Evolutionary conservation across 2,888 invertebrate species (phyloP).

Genomic region (Ernsta delagoae): DNA sequence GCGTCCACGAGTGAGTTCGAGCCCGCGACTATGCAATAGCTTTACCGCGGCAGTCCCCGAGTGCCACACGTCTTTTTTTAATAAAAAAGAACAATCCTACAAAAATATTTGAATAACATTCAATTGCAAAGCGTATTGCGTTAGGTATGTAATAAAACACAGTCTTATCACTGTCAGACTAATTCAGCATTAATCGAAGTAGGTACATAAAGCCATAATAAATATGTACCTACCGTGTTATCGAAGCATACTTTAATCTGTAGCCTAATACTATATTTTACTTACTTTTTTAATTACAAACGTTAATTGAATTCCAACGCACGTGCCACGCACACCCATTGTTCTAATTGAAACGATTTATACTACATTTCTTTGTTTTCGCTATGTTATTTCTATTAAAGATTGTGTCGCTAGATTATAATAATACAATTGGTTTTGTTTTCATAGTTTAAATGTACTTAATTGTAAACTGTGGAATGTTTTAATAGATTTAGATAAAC

Average conservation of each 20-base stretch:
- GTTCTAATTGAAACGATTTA: conserved; percentile 37
- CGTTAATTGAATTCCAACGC: conserved; percentile 75
- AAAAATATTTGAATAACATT: conserved; percentile 46
- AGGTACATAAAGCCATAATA: conserved; percentile 61
- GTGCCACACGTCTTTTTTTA: too few species aligned
- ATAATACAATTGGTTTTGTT: conserved; percentile 10
- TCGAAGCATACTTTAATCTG: conserved; percentile 78
- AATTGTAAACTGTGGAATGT: neutral
- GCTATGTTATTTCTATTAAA: conserved; percentile 16
- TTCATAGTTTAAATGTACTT: neutral
- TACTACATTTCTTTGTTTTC: conserved; percentile 35
- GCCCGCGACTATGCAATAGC: too few species aligned
- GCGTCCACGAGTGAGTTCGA: too few species aligned
- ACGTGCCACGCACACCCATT: conserved; percentile 46
- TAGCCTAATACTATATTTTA: conserved; percentile 71
- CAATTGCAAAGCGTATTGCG: too few species aligned
- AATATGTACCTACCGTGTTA: conserved; percentile 61
- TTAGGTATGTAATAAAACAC: too few species aligned
- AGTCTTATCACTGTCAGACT: conserved; percentile 61
- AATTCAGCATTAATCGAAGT: conserved; percentile 67
- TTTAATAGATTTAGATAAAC: neutral
- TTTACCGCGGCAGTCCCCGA: too few species aligned
- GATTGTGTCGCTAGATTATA: conserved; percentile 17
- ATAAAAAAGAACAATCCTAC: neutral
- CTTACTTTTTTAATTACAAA: conserved; percentile 77